Evolutionary conservation across 1,140 invertebrate species (phyloP).

Genomic region (Diorhabda sublineata): DNA sequence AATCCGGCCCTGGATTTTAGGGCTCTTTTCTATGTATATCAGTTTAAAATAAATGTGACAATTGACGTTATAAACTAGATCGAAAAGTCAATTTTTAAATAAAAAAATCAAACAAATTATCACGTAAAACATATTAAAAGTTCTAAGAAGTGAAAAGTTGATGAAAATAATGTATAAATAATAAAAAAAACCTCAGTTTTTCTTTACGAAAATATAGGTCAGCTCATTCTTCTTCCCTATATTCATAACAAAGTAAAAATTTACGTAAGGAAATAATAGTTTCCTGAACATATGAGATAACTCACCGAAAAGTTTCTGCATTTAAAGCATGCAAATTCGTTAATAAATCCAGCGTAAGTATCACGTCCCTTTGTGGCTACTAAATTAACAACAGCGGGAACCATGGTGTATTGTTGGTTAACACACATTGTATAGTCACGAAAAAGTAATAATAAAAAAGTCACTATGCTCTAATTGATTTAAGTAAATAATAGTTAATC

Average conservation of each 20-base stretch:
- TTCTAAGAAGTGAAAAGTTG: too few relatives aligned
- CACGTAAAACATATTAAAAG: too few relatives aligned
- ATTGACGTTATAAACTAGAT: too few relatives aligned
- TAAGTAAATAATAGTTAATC: too few relatives aligned
- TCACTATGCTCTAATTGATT: not conserved
- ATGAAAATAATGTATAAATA: too few relatives aligned
- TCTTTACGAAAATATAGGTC: not conserved
- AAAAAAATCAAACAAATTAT: too few relatives aligned
- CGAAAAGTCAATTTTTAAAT: too few relatives aligned
- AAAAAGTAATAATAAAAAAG: slow-evolving; percentile 9
- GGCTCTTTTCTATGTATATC: too few relatives aligned
- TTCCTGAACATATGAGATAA: not conserved
- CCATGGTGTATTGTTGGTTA: slow-evolving; percentile 42
- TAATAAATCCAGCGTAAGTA: slow-evolving; percentile 44
- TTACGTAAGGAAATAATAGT: too few relatives aligned
- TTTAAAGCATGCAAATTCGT: slow-evolving; percentile 43
- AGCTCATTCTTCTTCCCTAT: too few relatives aligned
- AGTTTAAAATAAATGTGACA: too few relatives aligned
- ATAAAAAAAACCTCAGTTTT: not conserved
- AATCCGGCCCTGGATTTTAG: too few relatives aligned
- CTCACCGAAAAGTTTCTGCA: slow-evolving; percentile 43
- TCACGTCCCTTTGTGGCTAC: slow-evolving; percentile 44
- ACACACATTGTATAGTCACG: slow-evolving; percentile 39
- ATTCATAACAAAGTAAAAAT: not conserved
- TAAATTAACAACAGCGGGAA: slow-evolving; percentile 44